These are phyloP conservation scores for Helicoverpa assulta DNA, from an alignment of 2,888 invertebrate species.

Conservation along the genomic window DNA sequence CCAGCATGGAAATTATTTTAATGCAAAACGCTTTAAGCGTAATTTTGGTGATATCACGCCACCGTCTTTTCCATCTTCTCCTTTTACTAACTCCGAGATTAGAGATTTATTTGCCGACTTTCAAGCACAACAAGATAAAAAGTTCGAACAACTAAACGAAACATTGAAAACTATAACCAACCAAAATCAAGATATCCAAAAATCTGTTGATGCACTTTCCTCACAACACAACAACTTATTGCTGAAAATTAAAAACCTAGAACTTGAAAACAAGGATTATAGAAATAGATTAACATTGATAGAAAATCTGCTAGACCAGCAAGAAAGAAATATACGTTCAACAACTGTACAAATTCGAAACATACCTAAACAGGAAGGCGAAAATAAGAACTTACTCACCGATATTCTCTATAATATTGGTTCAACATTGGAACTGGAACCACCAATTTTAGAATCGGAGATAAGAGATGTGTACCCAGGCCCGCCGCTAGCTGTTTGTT, in stretches of 20 bases:
- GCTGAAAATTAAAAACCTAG: slow-evolving; percentile 7
- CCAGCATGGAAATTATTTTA: slow-evolving; percentile 8
- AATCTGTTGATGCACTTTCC: slow-evolving; percentile 4
- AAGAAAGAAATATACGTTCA: slow-evolving; percentile 6
- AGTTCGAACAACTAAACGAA: slow-evolving; percentile 6
- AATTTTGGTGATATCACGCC: slow-evolving; percentile 8
- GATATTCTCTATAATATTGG: slow-evolving; percentile 29
- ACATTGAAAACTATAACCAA: slow-evolving; percentile 7
- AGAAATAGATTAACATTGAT: slow-evolving; percentile 9
- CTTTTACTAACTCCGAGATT: slow-evolving; percentile 3
- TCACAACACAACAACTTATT: slow-evolving; percentile 11
- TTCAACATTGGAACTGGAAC: slow-evolving; percentile 13
- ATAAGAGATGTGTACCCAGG: no score
- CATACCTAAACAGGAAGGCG: slow-evolving; percentile 14
- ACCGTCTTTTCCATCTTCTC: slow-evolving; percentile 5
- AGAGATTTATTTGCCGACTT: slow-evolving; percentile 7
- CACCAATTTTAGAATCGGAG: slow-evolving; percentile 14
- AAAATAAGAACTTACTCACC: slow-evolving; percentile 26
- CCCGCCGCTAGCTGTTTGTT: no score
- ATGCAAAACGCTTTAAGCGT: slow-evolving; percentile 13
- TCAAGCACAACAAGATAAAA: slow-evolving; percentile 13
- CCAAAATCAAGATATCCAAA: slow-evolving; percentile 12
- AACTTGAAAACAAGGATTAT: slow-evolving; percentile 11
- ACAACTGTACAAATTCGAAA: slow-evolving; percentile 11
- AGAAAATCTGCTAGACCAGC: slow-evolving; percentile 5